Evolutionary conservation across 2,888 invertebrate species (phyloP).

Genomic region (Campoplex capitator): DNA sequence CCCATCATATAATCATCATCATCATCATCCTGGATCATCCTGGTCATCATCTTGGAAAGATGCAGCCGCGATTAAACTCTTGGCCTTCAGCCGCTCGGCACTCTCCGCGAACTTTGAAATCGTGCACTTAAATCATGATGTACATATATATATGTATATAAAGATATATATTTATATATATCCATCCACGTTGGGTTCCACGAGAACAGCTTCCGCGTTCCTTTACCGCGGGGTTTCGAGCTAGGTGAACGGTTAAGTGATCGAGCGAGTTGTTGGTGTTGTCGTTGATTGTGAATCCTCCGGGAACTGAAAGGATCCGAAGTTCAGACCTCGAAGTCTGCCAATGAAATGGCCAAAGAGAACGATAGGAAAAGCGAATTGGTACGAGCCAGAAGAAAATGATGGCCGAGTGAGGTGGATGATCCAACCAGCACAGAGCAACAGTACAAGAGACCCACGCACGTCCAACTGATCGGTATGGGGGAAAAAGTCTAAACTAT

Average conservation of each 20-base stretch:
- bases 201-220: conserved; percentile 67
- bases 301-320: conserved; percentile 50
- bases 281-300: conserved; percentile 59
- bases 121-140: conserved; percentile 65
- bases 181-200: conserved; percentile 26
- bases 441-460: conserved; percentile 72
- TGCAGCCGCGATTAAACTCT: conserved; percentile 66
- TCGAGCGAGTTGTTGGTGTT: conserved; percentile 53
- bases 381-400: conserved; percentile 42
- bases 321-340: conserved; percentile 43
- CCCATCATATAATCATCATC: conserved; percentile 56
- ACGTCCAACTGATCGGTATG: conserved; percentile 38
- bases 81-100: conserved; percentile 52
- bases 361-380: conserved; percentile 10
- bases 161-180: background rate
- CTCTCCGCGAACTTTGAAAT: conserved; percentile 64
- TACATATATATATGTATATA: background rate
- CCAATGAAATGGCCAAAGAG: conserved; percentile 20
- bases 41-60: conserved; percentile 44
- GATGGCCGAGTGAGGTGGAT: conserved; percentile 42
- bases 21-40: conserved; percentile 37
- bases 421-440: conserved; percentile 61
- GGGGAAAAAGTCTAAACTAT: conserved; percentile 29
- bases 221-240: conserved; percentile 44
- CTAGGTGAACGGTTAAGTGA: conserved; percentile 61